Conservation (phyloP, 2,797 vertebrate genomes). For the Coregonus sp. region DNA sequence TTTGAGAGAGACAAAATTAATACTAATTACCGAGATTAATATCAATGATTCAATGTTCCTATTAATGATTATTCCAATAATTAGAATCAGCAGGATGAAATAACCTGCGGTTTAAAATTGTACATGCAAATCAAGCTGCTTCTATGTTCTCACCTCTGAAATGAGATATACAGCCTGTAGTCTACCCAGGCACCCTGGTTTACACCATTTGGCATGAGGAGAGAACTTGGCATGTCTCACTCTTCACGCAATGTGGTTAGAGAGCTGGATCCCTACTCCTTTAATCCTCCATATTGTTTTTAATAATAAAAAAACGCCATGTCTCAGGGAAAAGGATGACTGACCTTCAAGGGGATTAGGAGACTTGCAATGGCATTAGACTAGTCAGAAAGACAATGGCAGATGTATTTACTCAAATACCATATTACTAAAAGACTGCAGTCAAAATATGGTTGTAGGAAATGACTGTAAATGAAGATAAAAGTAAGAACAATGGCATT, state of each 20-base stretch:
- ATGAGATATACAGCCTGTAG: conserved; percentile 4
- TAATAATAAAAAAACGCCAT: conserved; percentile 13
- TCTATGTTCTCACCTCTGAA: conserved; percentile 3
- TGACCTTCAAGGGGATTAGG: conserved; percentile 45
- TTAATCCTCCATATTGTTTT: conserved; percentile 36
- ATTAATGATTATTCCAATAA: conserved; percentile 72
- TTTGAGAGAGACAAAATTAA: conserved; percentile 62
- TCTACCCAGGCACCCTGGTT: neutral
- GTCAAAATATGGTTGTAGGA: conserved; percentile 12
- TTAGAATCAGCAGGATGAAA: conserved; percentile 67
- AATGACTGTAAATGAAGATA: no score
- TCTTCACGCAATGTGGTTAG: neutral
- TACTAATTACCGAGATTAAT: conserved; percentile 73
- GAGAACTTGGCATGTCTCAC: neutral
- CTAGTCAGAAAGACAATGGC: conserved; percentile 19
- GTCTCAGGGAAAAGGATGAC: conserved; percentile 14
- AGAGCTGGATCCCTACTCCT: conserved; percentile 4
- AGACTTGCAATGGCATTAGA: conserved; percentile 30
- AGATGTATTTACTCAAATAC: conserved; percentile 29
- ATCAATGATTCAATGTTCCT: conserved; percentile 72
- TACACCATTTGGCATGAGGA: neutral
- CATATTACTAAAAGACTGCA: conserved; percentile 23
- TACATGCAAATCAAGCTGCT: conserved; percentile 57
- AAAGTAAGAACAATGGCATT: neutral
- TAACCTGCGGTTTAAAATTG: conserved; percentile 57